A percentile compares a stretch with the other conserved stretches of the same genome.
Evolutionary conservation across 2,888 invertebrate genomes (phyloP).

Genomic region (Scrobipalpa costella): DNA sequence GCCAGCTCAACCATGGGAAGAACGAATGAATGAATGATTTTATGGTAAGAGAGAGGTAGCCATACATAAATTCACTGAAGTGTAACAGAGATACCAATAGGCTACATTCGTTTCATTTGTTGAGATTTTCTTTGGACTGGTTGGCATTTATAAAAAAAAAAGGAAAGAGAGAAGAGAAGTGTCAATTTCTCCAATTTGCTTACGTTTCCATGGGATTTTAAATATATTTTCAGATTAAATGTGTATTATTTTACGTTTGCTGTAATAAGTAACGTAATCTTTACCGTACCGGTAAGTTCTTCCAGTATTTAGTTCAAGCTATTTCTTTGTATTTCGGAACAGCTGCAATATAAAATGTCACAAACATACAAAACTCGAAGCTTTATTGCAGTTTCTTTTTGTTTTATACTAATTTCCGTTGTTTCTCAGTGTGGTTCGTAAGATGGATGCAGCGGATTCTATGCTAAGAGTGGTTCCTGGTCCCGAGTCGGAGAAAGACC

Average conservation of each 20-base stretch:
- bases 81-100: constrained; percentile 11
- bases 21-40: constrained; percentile 4
- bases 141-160: not conserved
- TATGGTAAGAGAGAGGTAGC: not conserved
- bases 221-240: constrained; percentile 18
- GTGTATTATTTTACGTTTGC: constrained; percentile 16
- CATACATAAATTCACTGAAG: not conserved
- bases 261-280: constrained; percentile 14
- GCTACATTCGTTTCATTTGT: constrained; percentile 17
- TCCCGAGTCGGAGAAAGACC: constrained; percentile 48
- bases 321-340: not conserved
- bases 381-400: not conserved
- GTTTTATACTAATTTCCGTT: not conserved
- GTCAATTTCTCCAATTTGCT: constrained; percentile 12
- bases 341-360: not conserved
- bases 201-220: constrained; percentile 23
- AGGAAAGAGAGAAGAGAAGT: not conserved
- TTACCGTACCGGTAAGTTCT: not conserved
- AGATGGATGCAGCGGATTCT: constrained; percentile 63
- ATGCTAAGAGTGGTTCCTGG: constrained; percentile 43
- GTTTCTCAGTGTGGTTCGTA: constrained; percentile 35
- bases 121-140: not conserved
- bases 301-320: not conserved
- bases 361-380: too few relatives aligned
- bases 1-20: not conserved